These are phyloP conservation scores for Eulemur albifrons DNA, from an alignment of 2,797 vertebrate genomes.

Conservation along the genomic window DNA sequence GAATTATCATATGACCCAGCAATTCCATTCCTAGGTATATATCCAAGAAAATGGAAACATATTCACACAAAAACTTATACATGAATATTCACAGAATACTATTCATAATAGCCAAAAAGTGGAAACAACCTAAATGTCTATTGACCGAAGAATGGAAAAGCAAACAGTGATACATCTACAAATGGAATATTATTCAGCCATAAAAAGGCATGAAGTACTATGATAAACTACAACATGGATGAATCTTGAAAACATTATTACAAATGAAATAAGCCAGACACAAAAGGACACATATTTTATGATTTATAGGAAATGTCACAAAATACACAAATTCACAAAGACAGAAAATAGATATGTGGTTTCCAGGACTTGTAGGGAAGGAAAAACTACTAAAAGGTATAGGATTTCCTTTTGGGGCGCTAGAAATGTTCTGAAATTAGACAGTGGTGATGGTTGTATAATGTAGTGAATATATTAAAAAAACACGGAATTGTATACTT, in stretches of 20 bases:
- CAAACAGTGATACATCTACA: background rate
- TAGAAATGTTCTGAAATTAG: background rate
- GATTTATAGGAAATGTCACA: background rate
- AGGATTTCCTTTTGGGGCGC: background rate
- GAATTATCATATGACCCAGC: background rate
- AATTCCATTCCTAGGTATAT: background rate
- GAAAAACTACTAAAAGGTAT: background rate
- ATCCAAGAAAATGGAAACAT: background rate
- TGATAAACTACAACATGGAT: background rate
- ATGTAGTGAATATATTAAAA: background rate
- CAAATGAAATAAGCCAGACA: background rate
- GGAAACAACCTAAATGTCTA: background rate
- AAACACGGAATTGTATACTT: background rate
- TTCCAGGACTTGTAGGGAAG: background rate
- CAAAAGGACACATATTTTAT: background rate
- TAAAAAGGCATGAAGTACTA: background rate
- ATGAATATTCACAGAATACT: background rate
- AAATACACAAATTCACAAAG: background rate
- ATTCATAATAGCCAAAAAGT: background rate
- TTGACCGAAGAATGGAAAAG: background rate
- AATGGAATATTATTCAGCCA: background rate
- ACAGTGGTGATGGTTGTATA: background rate
- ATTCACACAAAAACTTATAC: background rate
- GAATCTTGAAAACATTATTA: background rate
- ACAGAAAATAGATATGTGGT: background rate